phyloP scores from a whole-genome alignment of 2,888 invertebrate species.

The Helleia helle region DNA sequence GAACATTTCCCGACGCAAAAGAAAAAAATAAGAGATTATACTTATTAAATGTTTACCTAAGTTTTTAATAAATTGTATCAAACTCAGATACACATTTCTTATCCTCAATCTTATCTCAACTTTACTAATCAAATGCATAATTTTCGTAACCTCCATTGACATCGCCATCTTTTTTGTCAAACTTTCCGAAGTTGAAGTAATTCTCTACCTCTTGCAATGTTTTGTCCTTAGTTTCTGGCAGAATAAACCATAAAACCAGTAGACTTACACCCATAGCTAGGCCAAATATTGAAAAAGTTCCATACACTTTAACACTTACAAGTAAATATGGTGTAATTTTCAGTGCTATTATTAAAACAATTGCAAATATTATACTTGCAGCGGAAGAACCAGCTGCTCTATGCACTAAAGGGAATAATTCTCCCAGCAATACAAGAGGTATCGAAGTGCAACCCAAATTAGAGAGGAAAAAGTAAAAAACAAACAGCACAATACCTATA shows the following conservation, averaged over 20 bases:
- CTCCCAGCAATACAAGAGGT: conserved; percentile 45
- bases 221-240: conserved; percentile 33
- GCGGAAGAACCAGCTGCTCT: conserved; percentile 35
- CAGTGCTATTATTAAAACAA: conserved; percentile 30
- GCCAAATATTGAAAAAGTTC: conserved; percentile 42
- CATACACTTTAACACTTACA: conserved; percentile 32
- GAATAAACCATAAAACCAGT: conserved; percentile 22
- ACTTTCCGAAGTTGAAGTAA: conserved; percentile 32
- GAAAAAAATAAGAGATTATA: no score
- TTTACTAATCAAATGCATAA: neutral
- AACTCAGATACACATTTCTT: no score
- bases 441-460: conserved; percentile 49
- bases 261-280: conserved; percentile 24
- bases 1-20: no score
- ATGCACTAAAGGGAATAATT: conserved; percentile 43
- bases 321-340: conserved; percentile 37
- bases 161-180: conserved; percentile 20
- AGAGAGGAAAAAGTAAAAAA: conserved; percentile 35
- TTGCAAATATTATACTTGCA: conserved; percentile 30
- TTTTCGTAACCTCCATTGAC: conserved; percentile 14
- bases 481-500: conserved; percentile 35
- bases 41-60: no score
- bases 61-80: no score
- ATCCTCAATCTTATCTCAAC: neutral
- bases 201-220: conserved; percentile 33